Conservation (phyloP, 2,888 invertebrate genomes). For the Nematopogon swammerdamellus region DNA sequence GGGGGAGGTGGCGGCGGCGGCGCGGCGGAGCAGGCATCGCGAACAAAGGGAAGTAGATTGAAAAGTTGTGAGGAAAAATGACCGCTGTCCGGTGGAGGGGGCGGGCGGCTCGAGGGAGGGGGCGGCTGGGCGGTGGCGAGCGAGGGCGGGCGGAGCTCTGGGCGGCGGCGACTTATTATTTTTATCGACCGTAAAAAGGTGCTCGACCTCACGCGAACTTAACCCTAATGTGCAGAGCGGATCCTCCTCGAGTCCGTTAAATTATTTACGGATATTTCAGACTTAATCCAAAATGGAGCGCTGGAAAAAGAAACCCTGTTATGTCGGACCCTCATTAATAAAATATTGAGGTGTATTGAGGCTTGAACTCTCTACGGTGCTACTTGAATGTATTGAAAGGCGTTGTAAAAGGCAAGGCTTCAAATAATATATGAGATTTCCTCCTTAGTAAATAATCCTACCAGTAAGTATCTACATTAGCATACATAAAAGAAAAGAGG, state of each 20-base stretch:
- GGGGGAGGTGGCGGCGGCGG: neutral
- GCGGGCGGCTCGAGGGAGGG: conserved; percentile 14
- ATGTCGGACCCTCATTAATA: neutral
- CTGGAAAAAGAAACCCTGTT: neutral
- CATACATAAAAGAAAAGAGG: no score
- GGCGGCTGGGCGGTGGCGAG: conserved; percentile 13
- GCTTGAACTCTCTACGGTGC: neutral
- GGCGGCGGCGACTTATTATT: conserved; percentile 40
- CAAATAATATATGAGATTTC: no score
- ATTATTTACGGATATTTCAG: conserved; percentile 47
- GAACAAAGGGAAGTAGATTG: conserved; percentile 29
- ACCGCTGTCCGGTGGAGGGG: conserved; percentile 45
- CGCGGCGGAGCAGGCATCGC: conserved; percentile 8
- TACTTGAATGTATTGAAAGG: neutral
- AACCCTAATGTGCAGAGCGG: conserved; percentile 29
- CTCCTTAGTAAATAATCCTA: no score
- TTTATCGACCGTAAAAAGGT: conserved; percentile 53
- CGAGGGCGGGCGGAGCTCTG: conserved; percentile 10
- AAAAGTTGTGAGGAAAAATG: conserved; percentile 49
- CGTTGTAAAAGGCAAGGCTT: no score
- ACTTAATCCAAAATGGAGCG: conserved; percentile 31
- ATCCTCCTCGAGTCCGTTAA: conserved; percentile 35
- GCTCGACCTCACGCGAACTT: conserved; percentile 32
- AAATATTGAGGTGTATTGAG: neutral
- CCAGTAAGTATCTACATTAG: no score